These are phyloP conservation scores for Agrotis clavis DNA, from an alignment of 2,888 invertebrate species.

Conservation along the genomic window DNA sequence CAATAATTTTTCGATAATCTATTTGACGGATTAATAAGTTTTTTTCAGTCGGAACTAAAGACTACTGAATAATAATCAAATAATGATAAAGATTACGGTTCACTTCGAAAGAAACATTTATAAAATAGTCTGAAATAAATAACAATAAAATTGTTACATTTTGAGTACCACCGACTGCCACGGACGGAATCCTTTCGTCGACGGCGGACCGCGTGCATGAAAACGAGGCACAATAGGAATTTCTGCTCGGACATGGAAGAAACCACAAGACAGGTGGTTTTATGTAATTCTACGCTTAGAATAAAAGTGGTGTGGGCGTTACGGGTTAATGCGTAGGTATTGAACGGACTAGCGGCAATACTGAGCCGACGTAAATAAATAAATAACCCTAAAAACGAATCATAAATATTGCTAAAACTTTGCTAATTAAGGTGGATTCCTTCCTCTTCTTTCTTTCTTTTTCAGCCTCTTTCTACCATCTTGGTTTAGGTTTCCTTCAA, in stretches of 20 bases:
- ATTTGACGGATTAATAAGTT: too few relatives aligned
- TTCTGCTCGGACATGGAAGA: constrained; percentile 37
- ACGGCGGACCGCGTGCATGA: constrained; percentile 64
- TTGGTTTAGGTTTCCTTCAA: too few relatives aligned
- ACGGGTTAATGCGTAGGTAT: constrained; percentile 12
- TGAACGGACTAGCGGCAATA: not conserved
- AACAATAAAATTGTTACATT: constrained; percentile 10
- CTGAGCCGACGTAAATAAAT: constrained; percentile 7
- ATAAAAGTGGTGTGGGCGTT: constrained; percentile 37
- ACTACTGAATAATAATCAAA: too few relatives aligned
- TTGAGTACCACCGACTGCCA: constrained; percentile 61
- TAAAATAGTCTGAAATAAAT: too few relatives aligned
- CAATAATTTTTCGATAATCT: too few relatives aligned
- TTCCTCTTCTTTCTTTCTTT: too few relatives aligned
- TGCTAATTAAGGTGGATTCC: too few relatives aligned
- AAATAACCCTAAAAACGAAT: not conserved
- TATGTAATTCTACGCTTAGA: constrained; percentile 49
- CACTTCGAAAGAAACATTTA: too few relatives aligned
- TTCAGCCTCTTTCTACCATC: too few relatives aligned
- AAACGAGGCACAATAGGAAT: constrained; percentile 55
- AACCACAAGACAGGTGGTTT: constrained; percentile 35
- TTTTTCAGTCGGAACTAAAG: too few relatives aligned
- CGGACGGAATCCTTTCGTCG: constrained; percentile 44
- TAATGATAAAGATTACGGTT: too few relatives aligned
- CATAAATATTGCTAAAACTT: not conserved